Evolutionary conservation across 1,140 invertebrate species (phyloP).

Genomic region (Leptinotarsa lineolata): DNA sequence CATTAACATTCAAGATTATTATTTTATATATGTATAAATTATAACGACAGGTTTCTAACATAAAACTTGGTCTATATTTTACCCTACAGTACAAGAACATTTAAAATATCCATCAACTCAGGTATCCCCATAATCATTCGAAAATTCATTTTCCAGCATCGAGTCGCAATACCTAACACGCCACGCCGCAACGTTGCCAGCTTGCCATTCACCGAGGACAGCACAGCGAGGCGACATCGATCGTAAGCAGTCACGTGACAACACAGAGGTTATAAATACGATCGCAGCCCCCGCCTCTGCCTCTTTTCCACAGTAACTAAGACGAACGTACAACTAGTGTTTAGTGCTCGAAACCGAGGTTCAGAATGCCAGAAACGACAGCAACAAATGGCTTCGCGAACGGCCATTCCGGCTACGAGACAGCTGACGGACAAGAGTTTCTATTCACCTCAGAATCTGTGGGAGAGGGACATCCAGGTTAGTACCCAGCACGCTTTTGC

Average conservation of each 20-base stretch:
- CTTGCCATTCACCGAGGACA: no score
- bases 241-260: conserved; percentile 32
- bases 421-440: conserved; percentile 85
- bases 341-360: conserved; percentile 21
- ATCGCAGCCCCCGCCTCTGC: background rate
- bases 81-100: no score
- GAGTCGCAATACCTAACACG: background rate
- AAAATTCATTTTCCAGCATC: background rate
- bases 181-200: conserved; percentile 9
- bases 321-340: conserved; percentile 21
- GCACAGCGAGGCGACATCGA: background rate
- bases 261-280: conserved; percentile 34
- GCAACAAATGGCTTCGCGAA: conserved; percentile 78
- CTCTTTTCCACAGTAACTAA: conserved; percentile 43
- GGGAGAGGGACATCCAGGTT: conserved; percentile 97
- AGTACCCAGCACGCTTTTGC: conserved; percentile 53
- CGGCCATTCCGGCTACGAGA: conserved; percentile 72
- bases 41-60: no score
- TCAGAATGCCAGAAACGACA: conserved; percentile 72
- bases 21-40: no score
- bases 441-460: conserved; percentile 99
- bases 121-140: no score
- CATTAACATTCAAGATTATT: no score
- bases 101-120: no score
- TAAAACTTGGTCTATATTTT: no score